Percentiles rank a stretch among this genome's conserved stretches.
Conservation (phyloP, 2,888 invertebrate species). For the Yponomeuta malinellus region DNA sequence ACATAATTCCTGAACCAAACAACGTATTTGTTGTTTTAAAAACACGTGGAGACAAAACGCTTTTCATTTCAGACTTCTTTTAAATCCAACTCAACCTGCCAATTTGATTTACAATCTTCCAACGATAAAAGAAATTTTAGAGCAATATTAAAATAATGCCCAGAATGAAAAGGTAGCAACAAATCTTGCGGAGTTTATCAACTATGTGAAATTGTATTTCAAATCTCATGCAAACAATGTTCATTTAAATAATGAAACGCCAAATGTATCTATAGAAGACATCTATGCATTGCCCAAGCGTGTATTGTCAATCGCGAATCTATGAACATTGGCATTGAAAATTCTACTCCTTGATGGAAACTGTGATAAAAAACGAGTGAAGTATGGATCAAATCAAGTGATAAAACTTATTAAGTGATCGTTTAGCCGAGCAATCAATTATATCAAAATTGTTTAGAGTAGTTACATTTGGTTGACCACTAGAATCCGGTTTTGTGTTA, state of each 20-base stretch:
- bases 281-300: constrained; percentile 57
- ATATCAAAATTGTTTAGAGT: constrained; percentile 44
- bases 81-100: constrained; percentile 38
- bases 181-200: constrained; percentile 17
- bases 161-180: constrained; percentile 52
- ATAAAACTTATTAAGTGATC: constrained; percentile 60
- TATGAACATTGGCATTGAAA: constrained; percentile 33
- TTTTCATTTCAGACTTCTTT: constrained; percentile 59
- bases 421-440: constrained; percentile 67
- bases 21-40: constrained; percentile 25
- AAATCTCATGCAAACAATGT: constrained; percentile 51
- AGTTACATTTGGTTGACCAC: constrained; percentile 76
- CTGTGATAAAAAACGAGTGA: constrained; percentile 63
- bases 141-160: constrained; percentile 26
- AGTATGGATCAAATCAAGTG: constrained; percentile 66
- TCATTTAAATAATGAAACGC: constrained; percentile 18
- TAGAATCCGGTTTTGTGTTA: constrained; percentile 76
- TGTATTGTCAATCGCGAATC: constrained; percentile 34
- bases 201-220: constrained; percentile 34
- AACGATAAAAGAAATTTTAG: neutral
- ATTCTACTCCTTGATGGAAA: constrained; percentile 53
- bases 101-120: constrained; percentile 29
- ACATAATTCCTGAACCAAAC: constrained; percentile 41
- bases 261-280: constrained; percentile 24
- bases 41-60: constrained; percentile 29